A percentile compares a stretch with the other conserved stretches of the same genome.
Evolutionary conservation across 2,888 invertebrate species (phyloP).

Genomic region (Calliopum simillimum): DNA sequence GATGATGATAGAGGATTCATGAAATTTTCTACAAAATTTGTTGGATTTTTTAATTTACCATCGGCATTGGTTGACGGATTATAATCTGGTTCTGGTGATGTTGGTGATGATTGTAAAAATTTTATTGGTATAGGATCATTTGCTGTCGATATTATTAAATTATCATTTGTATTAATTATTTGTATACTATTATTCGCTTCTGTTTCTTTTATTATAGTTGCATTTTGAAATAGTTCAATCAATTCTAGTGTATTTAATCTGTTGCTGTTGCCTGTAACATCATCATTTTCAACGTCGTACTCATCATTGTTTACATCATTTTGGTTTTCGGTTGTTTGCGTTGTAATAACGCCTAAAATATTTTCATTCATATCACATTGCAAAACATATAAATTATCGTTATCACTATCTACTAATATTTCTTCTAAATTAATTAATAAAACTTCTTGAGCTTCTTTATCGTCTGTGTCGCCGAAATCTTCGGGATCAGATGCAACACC

Average conservation of each 20-base stretch:
- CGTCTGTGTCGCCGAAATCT: conserved; percentile 44
- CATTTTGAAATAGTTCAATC: conserved; percentile 52
- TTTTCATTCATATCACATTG: conserved; percentile 67
- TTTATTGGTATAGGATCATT: not conserved
- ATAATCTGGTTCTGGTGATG: conserved; percentile 2
- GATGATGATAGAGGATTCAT: not conserved
- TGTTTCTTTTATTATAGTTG: conserved; percentile 33
- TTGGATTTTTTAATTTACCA: not conserved
- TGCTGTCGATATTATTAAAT: not conserved
- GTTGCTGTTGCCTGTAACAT: conserved; percentile 34
- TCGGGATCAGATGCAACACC: conserved; percentile 58
- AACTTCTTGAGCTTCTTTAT: conserved; percentile 55
- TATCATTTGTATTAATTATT: conserved; percentile 31
- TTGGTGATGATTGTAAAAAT: conserved; percentile 6
- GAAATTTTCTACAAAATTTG: too few species aligned
- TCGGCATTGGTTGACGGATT: not conserved
- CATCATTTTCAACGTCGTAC: conserved; percentile 35
- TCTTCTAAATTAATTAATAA: conserved; percentile 64
- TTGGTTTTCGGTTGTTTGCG: conserved; percentile 23
- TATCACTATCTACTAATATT: conserved; percentile 62
- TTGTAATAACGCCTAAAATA: conserved; percentile 55
- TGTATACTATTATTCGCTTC: conserved; percentile 39
- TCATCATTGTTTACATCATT: conserved; percentile 16
- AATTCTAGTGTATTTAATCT: conserved; percentile 52
- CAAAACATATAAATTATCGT: conserved; percentile 63